A percentile compares a stretch with the other conserved stretches of the same genome.
These are phyloP conservation scores for Sinocyclocheilus maitianheensis DNA, from an alignment of 2,113 vertebrate genomes.

Conservation along the genomic window DNA sequence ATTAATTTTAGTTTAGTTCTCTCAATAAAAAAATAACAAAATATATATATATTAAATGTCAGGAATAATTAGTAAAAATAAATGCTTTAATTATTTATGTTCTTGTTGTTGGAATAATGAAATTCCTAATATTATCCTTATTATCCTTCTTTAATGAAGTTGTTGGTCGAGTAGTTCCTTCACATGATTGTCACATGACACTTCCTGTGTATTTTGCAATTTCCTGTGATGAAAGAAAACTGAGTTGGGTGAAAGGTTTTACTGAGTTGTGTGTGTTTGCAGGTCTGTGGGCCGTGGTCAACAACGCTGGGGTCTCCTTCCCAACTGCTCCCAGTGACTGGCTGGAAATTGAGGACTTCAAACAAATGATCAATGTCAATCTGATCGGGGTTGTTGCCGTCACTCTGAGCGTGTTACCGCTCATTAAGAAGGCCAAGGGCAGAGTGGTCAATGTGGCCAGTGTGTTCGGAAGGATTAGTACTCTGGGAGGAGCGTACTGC, in stretches of 20 bases:
- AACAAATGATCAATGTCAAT: constrained; percentile 76
- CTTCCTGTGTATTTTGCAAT: background rate
- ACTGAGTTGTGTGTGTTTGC: background rate
- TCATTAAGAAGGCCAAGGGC: constrained; percentile 75
- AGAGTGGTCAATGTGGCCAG: constrained; percentile 82
- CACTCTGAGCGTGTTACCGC: constrained; percentile 78
- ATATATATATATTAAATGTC: too few relatives aligned
- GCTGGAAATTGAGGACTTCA: constrained; percentile 76
- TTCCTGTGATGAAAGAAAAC: background rate
- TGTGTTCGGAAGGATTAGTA: constrained; percentile 71
- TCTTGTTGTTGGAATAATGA: background rate
- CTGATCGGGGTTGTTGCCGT: constrained; percentile 76
- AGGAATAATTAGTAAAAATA: background rate
- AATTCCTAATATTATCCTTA: background rate
- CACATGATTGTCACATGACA: background rate
- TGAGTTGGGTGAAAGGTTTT: background rate
- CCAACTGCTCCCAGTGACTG: constrained; percentile 74
- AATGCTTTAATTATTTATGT: background rate
- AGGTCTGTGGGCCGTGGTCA: constrained; percentile 87
- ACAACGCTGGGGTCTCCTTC: constrained; percentile 77
- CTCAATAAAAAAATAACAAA: too few relatives aligned
- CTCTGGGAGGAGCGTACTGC: constrained; percentile 75
- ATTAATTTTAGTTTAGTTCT: too few relatives aligned
- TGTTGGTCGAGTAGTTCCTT: background rate
- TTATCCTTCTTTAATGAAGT: background rate